A percentile compares a stretch with the other conserved stretches of the same genome.
phyloP scores from a whole-genome alignment of 2,888 invertebrate species.

The Amiota minor region DNA sequence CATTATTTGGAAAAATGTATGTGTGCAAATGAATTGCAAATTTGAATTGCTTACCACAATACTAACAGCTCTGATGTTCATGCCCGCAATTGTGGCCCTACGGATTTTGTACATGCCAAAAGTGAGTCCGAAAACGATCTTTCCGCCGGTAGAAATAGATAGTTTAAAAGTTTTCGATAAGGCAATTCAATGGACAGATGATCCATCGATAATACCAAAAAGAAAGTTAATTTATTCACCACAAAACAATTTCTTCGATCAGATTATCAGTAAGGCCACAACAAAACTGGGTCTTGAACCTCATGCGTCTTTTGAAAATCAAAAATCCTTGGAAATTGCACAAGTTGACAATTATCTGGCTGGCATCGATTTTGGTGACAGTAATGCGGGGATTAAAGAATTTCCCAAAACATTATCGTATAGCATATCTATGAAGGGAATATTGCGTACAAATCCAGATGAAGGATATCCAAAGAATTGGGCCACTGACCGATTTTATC shows the following conservation, averaged over 20 bases:
- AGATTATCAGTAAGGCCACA: background rate
- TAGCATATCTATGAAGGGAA: background rate
- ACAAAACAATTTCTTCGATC: background rate
- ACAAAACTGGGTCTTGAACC: background rate
- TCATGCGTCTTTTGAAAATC: background rate
- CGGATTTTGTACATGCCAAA: background rate
- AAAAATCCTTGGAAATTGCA: background rate
- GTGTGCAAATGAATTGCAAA: slow-evolving; percentile 11
- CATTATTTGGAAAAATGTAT: slow-evolving; percentile 3
- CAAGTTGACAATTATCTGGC: background rate
- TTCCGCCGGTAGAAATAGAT: background rate
- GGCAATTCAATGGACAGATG: background rate
- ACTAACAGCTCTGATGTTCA: slow-evolving; percentile 11
- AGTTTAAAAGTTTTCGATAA: slow-evolving; percentile 5
- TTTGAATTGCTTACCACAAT: background rate
- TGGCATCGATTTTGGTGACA: slow-evolving; percentile 12
- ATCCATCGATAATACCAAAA: background rate
- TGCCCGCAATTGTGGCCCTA: background rate
- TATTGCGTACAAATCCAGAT: background rate
- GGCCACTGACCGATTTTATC: slow-evolving; percentile 19
- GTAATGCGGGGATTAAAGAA: background rate
- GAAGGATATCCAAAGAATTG: slow-evolving; percentile 10
- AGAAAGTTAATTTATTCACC: slow-evolving; percentile 7
- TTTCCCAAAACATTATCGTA: slow-evolving; percentile 4
- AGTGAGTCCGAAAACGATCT: background rate